phyloP scores from a whole-genome alignment of 1,140 invertebrate species.

The Drosophila setifemur region DNA sequence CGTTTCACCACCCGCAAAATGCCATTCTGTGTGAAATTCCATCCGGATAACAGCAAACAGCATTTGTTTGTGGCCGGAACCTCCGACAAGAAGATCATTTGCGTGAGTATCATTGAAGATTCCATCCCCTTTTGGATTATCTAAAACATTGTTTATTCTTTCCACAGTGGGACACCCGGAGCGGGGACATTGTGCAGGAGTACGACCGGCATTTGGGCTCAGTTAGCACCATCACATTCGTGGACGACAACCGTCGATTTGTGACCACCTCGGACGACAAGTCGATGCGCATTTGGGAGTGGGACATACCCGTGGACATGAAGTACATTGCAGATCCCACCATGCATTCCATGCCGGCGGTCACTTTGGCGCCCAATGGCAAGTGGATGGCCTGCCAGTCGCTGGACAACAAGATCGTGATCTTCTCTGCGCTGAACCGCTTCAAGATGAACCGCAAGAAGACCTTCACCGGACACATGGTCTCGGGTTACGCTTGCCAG shows the following conservation, averaged over 20 bases:
- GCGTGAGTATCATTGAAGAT: slow-evolving; percentile 87
- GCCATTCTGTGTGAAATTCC: slow-evolving; percentile 98
- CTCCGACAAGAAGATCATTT: slow-evolving; percentile 99
- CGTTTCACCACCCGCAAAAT: slow-evolving; percentile 97
- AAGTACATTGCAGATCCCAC: slow-evolving; percentile 99
- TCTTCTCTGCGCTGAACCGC: slow-evolving; percentile 98
- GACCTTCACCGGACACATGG: slow-evolving; percentile 99
- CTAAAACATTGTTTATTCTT: slow-evolving; percentile 14
- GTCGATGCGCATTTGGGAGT: slow-evolving; percentile 99
- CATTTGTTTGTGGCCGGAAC: slow-evolving; percentile 99
- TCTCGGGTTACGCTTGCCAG: slow-evolving; percentile 98
- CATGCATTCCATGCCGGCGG: slow-evolving; percentile 99
- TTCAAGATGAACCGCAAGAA: slow-evolving; percentile 99
- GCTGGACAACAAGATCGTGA: slow-evolving; percentile 99
- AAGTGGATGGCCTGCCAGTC: slow-evolving; percentile 99
- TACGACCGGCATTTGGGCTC: slow-evolving; percentile 99
- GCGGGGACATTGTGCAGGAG: slow-evolving; percentile 98
- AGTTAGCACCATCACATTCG: slow-evolving; percentile 99
- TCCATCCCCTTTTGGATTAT: too few species aligned
- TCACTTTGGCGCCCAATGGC: slow-evolving; percentile 96
- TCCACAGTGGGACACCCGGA: slow-evolving; percentile 95
- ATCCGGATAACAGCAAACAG: slow-evolving; percentile 98
- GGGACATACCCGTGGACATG: slow-evolving; percentile 99
- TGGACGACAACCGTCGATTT: slow-evolving; percentile 98
- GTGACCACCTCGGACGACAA: slow-evolving; percentile 99